Evolutionary conservation across 2,113 vertebrate species (phyloP).

Genomic region (Eublepharis macularius): DNA sequence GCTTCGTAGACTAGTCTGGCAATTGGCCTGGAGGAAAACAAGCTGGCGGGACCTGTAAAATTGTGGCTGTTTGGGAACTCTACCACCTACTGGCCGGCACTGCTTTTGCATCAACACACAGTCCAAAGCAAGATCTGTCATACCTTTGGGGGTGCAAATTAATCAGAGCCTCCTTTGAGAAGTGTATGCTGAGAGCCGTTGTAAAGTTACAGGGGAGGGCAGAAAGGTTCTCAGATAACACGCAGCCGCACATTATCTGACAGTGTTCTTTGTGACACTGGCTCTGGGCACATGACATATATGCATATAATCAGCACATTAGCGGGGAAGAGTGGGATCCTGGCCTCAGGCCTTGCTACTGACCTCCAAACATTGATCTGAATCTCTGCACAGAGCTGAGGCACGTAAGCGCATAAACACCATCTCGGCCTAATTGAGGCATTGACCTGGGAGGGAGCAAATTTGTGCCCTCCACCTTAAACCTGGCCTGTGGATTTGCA

Average conservation of each 20-base stretch:
- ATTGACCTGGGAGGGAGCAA: too few relatives aligned
- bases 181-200: background rate
- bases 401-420: too few relatives aligned
- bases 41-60: background rate
- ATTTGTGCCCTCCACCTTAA: too few relatives aligned
- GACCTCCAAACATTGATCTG: background rate
- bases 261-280: background rate
- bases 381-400: background rate
- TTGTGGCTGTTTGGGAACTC: background rate
- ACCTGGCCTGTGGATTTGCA: too few relatives aligned
- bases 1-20: background rate
- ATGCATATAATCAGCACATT: background rate
- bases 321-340: background rate
- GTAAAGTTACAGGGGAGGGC: background rate
- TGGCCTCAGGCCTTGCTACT: background rate
- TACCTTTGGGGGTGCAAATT: background rate
- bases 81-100: background rate
- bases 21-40: background rate
- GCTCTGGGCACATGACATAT: too few relatives aligned
- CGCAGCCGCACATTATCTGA: too few relatives aligned
- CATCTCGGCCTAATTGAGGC: too few relatives aligned
- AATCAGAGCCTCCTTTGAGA: too few relatives aligned
- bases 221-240: background rate
- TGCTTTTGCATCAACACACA: too few relatives aligned
- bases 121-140: too few relatives aligned